Conservation (phyloP, 2,113 vertebrate genomes). For the Cinclus cinclus region DNA sequence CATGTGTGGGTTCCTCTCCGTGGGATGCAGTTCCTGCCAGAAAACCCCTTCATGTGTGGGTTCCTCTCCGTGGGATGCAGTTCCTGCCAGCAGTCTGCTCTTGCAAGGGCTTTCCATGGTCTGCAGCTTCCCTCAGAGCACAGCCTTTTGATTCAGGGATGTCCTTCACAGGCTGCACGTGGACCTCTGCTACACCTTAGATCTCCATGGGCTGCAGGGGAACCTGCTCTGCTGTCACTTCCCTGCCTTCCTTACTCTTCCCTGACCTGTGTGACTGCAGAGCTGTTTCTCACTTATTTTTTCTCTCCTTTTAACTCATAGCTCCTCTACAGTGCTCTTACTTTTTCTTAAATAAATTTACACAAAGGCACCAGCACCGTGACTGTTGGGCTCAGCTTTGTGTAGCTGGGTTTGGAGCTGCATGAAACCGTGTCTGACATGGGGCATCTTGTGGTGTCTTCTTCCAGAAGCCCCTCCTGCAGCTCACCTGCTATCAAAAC, state of each 20-base stretch:
- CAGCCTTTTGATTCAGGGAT: neutral
- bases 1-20: rapidly evolving
- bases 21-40: neutral
- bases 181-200: neutral
- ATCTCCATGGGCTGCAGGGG: neutral
- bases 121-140: neutral
- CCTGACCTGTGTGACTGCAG: neutral
- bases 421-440: neutral
- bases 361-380: neutral
- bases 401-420: neutral
- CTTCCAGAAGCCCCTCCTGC: neutral
- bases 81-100: neutral
- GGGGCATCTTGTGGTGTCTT: neutral
- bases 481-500: neutral
- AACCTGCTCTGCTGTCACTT: neutral
- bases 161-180: rapidly evolving
- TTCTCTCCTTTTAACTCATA: neutral
- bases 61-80: neutral
- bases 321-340: neutral
- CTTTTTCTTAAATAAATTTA: neutral
- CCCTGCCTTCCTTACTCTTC: neutral
- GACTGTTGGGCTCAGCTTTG: neutral
- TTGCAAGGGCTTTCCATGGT: neutral
- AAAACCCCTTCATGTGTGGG: rapidly evolving
- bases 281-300: neutral